phyloP scores from a whole-genome alignment of 2,888 invertebrate genomes.

The Noctuana brunneofusca region DNA sequence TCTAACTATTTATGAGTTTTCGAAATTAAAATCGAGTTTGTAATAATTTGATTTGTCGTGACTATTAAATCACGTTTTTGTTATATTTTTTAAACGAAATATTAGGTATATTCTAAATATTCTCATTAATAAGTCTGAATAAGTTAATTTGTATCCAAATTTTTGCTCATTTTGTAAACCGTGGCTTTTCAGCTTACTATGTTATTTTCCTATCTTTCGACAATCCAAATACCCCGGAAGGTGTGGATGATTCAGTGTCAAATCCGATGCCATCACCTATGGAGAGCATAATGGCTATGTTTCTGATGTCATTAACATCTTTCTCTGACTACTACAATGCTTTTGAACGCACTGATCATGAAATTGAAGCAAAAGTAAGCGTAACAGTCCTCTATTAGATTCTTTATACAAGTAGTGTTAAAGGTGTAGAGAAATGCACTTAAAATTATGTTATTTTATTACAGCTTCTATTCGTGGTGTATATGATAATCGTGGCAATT shows the following conservation, averaged over 20 bases:
- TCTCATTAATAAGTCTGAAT: too few species aligned
- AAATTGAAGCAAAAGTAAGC: conserved; percentile 92
- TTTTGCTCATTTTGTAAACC: neutral
- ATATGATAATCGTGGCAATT: conserved; percentile 98
- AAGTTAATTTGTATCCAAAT: too few species aligned
- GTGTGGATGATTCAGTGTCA: conserved; percentile 90
- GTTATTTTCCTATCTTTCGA: conserved; percentile 95
- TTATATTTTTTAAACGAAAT: too few species aligned
- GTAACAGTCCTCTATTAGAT: neutral
- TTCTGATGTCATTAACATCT: conserved; percentile 98
- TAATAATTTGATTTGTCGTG: too few species aligned
- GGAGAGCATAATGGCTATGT: conserved; percentile 98
- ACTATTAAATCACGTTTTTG: too few species aligned
- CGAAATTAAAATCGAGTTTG: too few species aligned
- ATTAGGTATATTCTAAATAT: too few species aligned
- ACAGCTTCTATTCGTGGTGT: conserved; percentile 95
- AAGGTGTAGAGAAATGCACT: too few species aligned
- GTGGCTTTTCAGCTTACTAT: conserved; percentile 88
- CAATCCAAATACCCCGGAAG: conserved; percentile 91
- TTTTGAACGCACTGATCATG: conserved; percentile 92
- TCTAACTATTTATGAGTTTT: too few species aligned
- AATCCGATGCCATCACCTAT: conserved; percentile 96
- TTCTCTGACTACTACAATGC: conserved; percentile 97
- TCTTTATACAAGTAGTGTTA: neutral
- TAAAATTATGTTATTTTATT: conserved; percentile 44